These are phyloP conservation scores for Drosophila sordidapex DNA, from an alignment of 2,888 invertebrate species.

Conservation along the genomic window DNA sequence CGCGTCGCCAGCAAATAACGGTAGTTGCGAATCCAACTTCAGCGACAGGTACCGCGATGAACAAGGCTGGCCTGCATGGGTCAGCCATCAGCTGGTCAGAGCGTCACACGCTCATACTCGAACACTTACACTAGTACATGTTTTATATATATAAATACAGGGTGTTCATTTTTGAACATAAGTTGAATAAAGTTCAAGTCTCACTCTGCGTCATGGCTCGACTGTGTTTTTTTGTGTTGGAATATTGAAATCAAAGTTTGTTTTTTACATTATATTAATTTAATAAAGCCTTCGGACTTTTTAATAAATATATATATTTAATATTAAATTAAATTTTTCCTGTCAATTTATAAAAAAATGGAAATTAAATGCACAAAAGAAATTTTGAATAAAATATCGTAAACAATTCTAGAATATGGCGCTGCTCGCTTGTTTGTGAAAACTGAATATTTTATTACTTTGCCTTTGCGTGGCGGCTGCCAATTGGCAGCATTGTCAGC, in stretches of 20 bases:
- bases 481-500: conserved; percentile 77
- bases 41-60: no score
- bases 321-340: conserved; percentile 12
- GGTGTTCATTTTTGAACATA: no score
- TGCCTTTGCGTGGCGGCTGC: conserved; percentile 60
- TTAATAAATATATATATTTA: background rate
- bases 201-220: background rate
- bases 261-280: background rate
- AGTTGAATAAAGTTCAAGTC: background rate
- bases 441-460: conserved; percentile 75
- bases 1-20: no score
- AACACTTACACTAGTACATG: no score
- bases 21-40: no score
- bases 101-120: no score
- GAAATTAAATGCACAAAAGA: conserved; percentile 26
- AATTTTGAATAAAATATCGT: conserved; percentile 35
- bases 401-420: conserved; percentile 13
- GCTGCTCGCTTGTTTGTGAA: conserved; percentile 36
- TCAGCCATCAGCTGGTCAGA: no score
- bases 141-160: no score
- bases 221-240: background rate
- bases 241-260: background rate
- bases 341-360: conserved; percentile 27
- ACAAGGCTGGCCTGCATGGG: no score
- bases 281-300: no score